phyloP scores from a whole-genome alignment of 2,113 vertebrate genomes.

The Prietella phreatophila region DNA sequence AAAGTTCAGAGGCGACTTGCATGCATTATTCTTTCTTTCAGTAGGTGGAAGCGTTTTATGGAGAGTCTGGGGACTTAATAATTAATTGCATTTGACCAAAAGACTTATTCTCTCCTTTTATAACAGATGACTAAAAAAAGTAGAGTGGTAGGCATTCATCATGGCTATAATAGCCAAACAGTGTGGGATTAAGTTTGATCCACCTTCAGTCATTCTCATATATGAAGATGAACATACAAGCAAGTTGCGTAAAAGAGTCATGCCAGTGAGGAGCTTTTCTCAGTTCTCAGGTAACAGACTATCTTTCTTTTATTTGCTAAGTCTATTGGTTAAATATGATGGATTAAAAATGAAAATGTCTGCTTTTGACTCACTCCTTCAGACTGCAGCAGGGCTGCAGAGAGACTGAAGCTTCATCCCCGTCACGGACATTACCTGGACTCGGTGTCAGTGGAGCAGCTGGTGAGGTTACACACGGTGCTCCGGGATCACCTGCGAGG shows the following conservation, averaged over 20 bases:
- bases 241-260: slow-evolving; percentile 80
- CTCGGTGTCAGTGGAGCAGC: slow-evolving; percentile 76
- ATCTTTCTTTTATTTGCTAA: background rate
- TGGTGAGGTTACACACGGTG: slow-evolving; percentile 80
- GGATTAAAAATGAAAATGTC: background rate
- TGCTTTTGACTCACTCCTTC: slow-evolving; percentile 30
- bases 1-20: background rate
- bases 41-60: background rate
- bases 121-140: background rate
- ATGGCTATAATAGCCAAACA: slow-evolving; percentile 80
- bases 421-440: slow-evolving; percentile 83
- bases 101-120: background rate
- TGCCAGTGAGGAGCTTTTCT: slow-evolving; percentile 87
- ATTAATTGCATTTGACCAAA: background rate
- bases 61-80: background rate
- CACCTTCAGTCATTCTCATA: slow-evolving; percentile 84
- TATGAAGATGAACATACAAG: slow-evolving; percentile 72
- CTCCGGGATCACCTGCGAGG: slow-evolving; percentile 80
- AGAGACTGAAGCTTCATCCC: slow-evolving; percentile 84
- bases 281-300: slow-evolving; percentile 77
- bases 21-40: background rate
- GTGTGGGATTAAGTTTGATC: slow-evolving; percentile 86
- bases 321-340: background rate
- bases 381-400: slow-evolving; percentile 86
- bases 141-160: background rate